Evolutionary conservation across 2,797 vertebrate species (phyloP).

Genomic region (Bovichtus variegatus): DNA sequence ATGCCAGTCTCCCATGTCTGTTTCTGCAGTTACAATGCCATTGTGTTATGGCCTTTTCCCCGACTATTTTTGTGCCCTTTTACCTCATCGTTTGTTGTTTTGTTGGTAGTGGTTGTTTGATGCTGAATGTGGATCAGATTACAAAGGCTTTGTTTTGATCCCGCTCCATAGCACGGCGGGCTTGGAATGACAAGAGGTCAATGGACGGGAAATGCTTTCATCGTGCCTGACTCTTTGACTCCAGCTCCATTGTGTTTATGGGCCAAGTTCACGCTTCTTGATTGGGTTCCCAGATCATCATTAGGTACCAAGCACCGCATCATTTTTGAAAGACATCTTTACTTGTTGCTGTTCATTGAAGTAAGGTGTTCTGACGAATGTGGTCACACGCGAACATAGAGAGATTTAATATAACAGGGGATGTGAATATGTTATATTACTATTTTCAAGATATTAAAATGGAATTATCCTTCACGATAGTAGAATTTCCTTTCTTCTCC

Average conservation of each 20-base stretch:
- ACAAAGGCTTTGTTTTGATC: conserved; percentile 83
- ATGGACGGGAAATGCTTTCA: conserved; percentile 85
- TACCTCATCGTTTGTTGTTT: conserved; percentile 69
- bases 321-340: conserved; percentile 4
- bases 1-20: conserved; percentile 34
- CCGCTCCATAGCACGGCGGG: conserved; percentile 62
- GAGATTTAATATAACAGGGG: not conserved
- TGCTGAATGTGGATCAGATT: conserved; percentile 76
- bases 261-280: conserved; percentile 52
- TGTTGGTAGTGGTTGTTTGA: conserved; percentile 77
- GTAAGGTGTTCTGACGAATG: not conserved
- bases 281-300: conserved; percentile 66
- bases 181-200: conserved; percentile 77
- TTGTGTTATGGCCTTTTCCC: conserved; percentile 54
- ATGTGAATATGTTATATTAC: not conserved
- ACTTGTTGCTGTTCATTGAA: not conserved
- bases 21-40: conserved; percentile 50
- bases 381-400: not conserved
- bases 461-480: conserved; percentile 33
- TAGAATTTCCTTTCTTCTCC: conserved; percentile 48
- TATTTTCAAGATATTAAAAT: not conserved
- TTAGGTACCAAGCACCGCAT: conserved; percentile 2
- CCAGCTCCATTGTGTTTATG: conserved; percentile 77
- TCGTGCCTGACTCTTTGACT: conserved; percentile 72
- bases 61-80: conserved; percentile 64